phyloP scores from a whole-genome alignment of 1,140 invertebrate species.

The Drosophila pandora region DNA sequence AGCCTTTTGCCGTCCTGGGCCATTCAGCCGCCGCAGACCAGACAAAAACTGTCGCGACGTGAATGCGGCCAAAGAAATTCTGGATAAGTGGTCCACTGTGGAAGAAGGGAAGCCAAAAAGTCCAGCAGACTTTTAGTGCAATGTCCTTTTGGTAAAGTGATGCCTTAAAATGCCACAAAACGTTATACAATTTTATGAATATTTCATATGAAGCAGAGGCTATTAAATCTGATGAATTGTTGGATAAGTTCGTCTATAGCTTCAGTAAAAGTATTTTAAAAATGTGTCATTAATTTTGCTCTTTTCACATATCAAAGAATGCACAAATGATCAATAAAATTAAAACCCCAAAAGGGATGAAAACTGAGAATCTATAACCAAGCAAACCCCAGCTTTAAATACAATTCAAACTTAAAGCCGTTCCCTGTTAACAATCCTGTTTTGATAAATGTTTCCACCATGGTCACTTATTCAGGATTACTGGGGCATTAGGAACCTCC shows the following conservation, averaged over 20 bases:
- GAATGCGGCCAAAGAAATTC: constrained; percentile 62
- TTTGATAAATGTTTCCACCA: constrained; percentile 32
- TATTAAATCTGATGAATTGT: too few relatives aligned
- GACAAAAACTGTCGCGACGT: constrained; percentile 48
- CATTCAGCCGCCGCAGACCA: constrained; percentile 21
- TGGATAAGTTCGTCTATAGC: too few relatives aligned
- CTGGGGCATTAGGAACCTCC: constrained; percentile 20
- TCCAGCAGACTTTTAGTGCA: constrained; percentile 13
- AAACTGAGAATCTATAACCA: not conserved
- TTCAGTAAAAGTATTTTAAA: too few relatives aligned
- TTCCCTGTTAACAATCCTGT: constrained; percentile 12
- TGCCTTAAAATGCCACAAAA: not conserved
- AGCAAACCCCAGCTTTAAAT: not conserved
- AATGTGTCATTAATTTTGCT: too few relatives aligned
- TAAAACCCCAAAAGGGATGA: not conserved
- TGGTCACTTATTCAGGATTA: constrained; percentile 37
- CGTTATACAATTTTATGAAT: too few relatives aligned
- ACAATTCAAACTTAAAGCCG: not conserved
- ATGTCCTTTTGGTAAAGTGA: constrained; percentile 23
- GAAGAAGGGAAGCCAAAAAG: not conserved
- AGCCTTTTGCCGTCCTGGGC: constrained; percentile 16
- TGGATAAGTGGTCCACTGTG: not conserved
- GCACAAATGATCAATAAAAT: not conserved
- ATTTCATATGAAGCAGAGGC: too few relatives aligned
- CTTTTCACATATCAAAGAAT: not conserved